Percentiles rank a stretch among this genome's conserved stretches.
Evolutionary conservation across 1,140 invertebrate species (phyloP).

Genomic region (Lutraria rhynchaena): DNA sequence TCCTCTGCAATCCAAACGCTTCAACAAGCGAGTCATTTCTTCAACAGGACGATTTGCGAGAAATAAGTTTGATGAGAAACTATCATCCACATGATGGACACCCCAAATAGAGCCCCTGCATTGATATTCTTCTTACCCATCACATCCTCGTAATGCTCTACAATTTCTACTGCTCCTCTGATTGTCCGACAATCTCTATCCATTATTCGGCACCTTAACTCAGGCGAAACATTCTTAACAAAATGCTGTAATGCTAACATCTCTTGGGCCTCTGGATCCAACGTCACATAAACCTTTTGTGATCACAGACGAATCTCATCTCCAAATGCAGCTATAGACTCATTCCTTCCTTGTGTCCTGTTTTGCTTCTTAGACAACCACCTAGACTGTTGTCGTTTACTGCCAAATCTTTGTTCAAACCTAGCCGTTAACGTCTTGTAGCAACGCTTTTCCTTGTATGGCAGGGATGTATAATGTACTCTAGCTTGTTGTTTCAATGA

Average conservation of each 20-base stretch:
- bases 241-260: slow-evolving; percentile 23
- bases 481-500: slow-evolving; percentile 19
- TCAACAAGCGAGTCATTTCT: neutral
- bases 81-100: neutral
- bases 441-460: slow-evolving; percentile 1
- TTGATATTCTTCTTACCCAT: slow-evolving; percentile 20
- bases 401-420: slow-evolving; percentile 44
- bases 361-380: slow-evolving; percentile 44
- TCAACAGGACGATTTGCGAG: neutral
- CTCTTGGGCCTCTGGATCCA: slow-evolving; percentile 33
- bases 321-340: slow-evolving; percentile 16
- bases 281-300: slow-evolving; percentile 27
- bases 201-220: slow-evolving; percentile 39
- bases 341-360: neutral
- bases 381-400: slow-evolving; percentile 29
- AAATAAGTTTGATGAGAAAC: neutral
- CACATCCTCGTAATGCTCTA: slow-evolving; percentile 48
- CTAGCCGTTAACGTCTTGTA: neutral
- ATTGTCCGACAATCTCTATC: slow-evolving; percentile 28
- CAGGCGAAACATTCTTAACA: neutral
- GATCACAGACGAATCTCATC: slow-evolving; percentile 42
- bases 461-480: slow-evolving; percentile 17
- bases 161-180: slow-evolving; percentile 23
- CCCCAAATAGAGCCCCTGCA: neutral
- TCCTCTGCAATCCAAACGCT: neutral